These are phyloP conservation scores for Melieria picta DNA, from an alignment of 2,888 invertebrate species.

Conservation along the genomic window DNA sequence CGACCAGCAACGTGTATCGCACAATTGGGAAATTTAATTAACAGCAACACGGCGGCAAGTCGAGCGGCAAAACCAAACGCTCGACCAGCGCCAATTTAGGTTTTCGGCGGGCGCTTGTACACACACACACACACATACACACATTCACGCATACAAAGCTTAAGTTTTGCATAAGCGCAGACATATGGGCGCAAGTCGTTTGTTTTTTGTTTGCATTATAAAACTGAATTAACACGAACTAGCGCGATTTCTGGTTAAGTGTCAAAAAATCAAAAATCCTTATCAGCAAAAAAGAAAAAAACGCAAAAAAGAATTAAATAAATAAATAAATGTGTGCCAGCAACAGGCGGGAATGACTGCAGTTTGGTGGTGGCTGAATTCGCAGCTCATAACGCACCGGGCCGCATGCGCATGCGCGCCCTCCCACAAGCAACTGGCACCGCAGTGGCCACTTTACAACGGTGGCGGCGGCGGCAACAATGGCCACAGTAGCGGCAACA, in stretches of 20 bases:
- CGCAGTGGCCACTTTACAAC: background rate
- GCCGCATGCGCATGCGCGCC: background rate
- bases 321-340: background rate
- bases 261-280: too few relatives aligned
- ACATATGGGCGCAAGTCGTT: too few relatives aligned
- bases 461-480: too few relatives aligned
- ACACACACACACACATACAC: background rate
- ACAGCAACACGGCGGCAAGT: background rate
- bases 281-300: too few relatives aligned
- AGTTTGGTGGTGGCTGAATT: constrained; percentile 4
- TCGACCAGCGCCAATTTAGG: too few relatives aligned
- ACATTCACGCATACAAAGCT: background rate
- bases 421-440: constrained; percentile 3
- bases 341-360: background rate
- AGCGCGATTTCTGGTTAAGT: too few relatives aligned
- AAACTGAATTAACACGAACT: too few relatives aligned
- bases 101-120: background rate
- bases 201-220: too few relatives aligned
- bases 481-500: constrained; percentile 3
- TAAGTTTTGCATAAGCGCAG: too few relatives aligned
- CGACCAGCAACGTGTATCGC: background rate
- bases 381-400: constrained; percentile 15
- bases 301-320: too few relatives aligned
- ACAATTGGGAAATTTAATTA: constrained; percentile 30
- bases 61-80: too few relatives aligned